Conservation (phyloP, 2,888 invertebrate species). For the Eilema caniola region DNA sequence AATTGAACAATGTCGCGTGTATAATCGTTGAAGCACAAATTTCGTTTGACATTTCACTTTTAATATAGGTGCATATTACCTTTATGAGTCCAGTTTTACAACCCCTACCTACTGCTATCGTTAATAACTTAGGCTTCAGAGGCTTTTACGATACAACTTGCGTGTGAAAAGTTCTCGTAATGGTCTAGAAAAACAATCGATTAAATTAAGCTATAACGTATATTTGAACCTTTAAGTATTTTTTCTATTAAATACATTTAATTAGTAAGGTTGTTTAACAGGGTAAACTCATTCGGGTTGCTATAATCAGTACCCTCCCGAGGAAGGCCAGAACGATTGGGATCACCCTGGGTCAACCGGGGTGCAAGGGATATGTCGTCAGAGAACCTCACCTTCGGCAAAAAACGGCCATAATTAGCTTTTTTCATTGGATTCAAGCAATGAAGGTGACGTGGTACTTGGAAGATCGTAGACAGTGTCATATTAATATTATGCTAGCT, state of each 20-base stretch:
- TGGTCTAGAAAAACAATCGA: conserved; percentile 17
- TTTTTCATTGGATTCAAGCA: neutral
- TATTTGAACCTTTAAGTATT: conserved; percentile 8
- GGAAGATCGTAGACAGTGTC: neutral
- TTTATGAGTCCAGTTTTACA: conserved; percentile 42
- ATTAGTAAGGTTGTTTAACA: neutral
- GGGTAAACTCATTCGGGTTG: neutral
- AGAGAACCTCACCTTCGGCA: no score
- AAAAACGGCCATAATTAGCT: no score
- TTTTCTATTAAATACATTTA: neutral
- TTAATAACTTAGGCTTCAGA: conserved; percentile 53
- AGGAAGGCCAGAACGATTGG: no score
- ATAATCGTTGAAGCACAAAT: conserved; percentile 22
- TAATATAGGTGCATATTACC: conserved; percentile 26
- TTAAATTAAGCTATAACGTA: conserved; percentile 11
- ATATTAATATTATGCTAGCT: neutral
- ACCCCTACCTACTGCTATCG: conserved; percentile 31
- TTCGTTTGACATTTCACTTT: conserved; percentile 32
- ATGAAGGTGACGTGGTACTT: neutral
- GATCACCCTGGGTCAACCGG: no score
- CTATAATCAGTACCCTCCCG: no score
- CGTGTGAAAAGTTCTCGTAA: conserved; percentile 45
- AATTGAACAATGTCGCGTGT: conserved; percentile 18
- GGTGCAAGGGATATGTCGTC: no score
- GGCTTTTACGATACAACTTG: conserved; percentile 51